phyloP scores from a whole-genome alignment of 2,113 vertebrate species.

The Platichthys flesus region DNA sequence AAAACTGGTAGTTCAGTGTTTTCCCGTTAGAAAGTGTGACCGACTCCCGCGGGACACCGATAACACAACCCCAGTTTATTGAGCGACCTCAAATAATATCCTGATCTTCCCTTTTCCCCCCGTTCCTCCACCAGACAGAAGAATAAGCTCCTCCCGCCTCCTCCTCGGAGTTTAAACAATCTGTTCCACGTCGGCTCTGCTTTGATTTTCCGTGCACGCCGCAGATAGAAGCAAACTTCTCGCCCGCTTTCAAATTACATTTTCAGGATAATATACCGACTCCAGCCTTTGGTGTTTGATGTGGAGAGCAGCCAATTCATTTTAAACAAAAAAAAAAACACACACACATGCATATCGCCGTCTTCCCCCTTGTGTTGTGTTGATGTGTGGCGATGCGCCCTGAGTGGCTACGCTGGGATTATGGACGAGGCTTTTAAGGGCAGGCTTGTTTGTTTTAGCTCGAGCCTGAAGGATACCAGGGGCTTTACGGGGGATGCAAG shows the following conservation, averaged over 20 bases:
- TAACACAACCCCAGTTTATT: not conserved
- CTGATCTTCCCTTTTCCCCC: no score
- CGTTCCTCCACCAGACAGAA: not conserved
- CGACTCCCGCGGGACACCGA: not conserved
- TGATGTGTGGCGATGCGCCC: constrained; percentile 39
- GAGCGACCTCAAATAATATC: not conserved
- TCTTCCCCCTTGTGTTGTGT: constrained; percentile 39
- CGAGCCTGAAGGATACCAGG: constrained; percentile 58
- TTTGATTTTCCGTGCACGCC: constrained; percentile 20
- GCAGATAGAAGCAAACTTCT: constrained; percentile 10
- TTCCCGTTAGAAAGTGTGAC: constrained; percentile 5
- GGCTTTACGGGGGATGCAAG: constrained; percentile 57
- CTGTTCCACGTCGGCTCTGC: not conserved
- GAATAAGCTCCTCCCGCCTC: not conserved
- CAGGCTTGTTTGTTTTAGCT: constrained; percentile 71
- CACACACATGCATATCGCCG: not conserved
- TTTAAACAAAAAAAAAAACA: constrained; percentile 24
- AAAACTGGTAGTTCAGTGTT: not conserved
- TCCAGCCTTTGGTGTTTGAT: constrained; percentile 29
- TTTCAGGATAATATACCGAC: constrained; percentile 18
- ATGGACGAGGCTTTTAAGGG: constrained; percentile 63
- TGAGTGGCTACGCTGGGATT: constrained; percentile 64
- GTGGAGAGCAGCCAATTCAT: constrained; percentile 41
- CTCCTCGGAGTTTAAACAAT: constrained; percentile 11
- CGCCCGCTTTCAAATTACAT: constrained; percentile 6